Conservation (phyloP, 2,113 vertebrate species). For the Sturnira hondurensis region DNA sequence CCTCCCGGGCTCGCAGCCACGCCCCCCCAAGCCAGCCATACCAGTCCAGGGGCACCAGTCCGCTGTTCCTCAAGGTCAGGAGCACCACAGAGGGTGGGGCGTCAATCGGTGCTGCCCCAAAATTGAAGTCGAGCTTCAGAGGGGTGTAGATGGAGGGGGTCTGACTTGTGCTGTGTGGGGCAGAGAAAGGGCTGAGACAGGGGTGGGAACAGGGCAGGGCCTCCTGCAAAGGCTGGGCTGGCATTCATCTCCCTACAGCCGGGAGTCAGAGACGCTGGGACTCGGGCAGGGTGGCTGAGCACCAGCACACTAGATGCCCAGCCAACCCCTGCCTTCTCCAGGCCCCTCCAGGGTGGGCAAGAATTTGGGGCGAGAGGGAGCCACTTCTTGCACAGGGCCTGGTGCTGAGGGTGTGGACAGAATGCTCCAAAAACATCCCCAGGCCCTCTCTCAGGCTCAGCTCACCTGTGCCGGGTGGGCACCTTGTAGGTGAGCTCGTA, state of each 20-base stretch:
- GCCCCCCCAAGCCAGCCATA: conserved; percentile 65
- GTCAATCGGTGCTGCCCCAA: conserved; percentile 85
- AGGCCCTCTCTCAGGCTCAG: not conserved
- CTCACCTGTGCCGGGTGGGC: conserved; percentile 88
- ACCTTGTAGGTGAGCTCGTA: conserved; percentile 83
- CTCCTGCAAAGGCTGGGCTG: not conserved
- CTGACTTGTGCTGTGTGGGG: conserved; percentile 74
- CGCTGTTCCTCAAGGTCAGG: conserved; percentile 88
- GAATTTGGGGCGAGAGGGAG: not conserved
- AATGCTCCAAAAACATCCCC: not conserved
- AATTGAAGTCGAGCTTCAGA: conserved; percentile 88
- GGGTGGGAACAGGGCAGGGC: not conserved
- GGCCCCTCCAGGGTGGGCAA: not conserved
- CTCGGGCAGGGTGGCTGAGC: not conserved
- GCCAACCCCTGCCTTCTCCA: not conserved
- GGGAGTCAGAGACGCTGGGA: not conserved
- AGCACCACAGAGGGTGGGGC: conserved; percentile 83
- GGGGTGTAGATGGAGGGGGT: conserved; percentile 84
- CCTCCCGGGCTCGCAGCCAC: accelerated
- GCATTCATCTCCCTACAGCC: not conserved
- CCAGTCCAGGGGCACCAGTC: conserved; percentile 88
- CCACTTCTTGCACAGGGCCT: not conserved
- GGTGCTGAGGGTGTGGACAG: not conserved
- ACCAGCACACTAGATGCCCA: no score
- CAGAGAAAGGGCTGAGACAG: conserved; percentile 29